A percentile compares a stretch with the other conserved stretches of the same genome.
Conservation (phyloP, 1,140 invertebrate genomes). For the Aporrectodea caliginosa region DNA sequence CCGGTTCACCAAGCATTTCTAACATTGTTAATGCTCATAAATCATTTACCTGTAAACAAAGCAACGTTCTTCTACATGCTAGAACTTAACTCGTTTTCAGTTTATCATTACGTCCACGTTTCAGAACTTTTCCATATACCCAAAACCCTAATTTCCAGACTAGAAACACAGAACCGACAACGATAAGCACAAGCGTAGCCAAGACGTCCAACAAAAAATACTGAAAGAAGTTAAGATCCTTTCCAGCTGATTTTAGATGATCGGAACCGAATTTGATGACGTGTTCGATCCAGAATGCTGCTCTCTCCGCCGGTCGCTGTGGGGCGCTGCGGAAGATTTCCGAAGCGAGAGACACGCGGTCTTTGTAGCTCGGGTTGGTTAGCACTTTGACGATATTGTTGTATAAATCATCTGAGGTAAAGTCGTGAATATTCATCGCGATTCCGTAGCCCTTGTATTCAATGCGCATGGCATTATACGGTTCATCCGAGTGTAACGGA, state of each 20-base stretch:
- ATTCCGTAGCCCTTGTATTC: conserved; percentile 40
- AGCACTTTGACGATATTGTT: background rate
- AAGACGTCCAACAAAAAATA: conserved; percentile 15
- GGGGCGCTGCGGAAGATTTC: conserved; percentile 11
- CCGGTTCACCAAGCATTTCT: too few species aligned
- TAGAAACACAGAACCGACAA: too few species aligned
- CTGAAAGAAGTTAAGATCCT: background rate
- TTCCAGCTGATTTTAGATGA: conserved; percentile 6
- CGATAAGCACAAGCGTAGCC: too few species aligned
- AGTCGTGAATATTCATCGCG: conserved; percentile 22
- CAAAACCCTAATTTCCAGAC: too few species aligned
- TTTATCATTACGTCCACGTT: too few species aligned
- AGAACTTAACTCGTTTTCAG: too few species aligned
- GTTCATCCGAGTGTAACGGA: conserved; percentile 43
- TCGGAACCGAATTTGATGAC: conserved; percentile 10
- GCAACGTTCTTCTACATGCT: too few species aligned
- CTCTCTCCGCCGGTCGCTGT: background rate
- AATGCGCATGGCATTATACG: conserved; percentile 46
- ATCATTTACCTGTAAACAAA: too few species aligned
- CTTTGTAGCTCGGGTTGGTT: background rate
- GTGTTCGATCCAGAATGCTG: conserved; percentile 17
- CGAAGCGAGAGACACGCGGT: conserved; percentile 1
- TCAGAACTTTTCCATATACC: too few species aligned
- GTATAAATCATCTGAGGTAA: background rate
- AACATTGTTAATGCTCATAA: too few species aligned